Base-by-base conservation (phyloP, 2,888 invertebrate genomes). In the Monochamus alternatus region DNA sequence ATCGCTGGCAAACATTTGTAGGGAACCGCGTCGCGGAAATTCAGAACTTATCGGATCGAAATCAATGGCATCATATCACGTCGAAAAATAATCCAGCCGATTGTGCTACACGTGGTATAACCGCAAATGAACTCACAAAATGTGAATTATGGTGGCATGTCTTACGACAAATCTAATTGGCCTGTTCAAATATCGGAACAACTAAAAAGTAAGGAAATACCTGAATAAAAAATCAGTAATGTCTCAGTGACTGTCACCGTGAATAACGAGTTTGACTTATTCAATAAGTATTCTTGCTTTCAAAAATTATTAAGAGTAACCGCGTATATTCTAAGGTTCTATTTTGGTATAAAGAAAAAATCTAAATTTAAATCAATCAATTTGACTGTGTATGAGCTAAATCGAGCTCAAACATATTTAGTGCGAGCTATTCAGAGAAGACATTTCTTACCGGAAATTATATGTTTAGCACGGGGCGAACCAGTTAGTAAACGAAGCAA, bases 81-180 rank as follows among this genome's bases (percentile, higher is more conserved):
- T 65, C 80, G 12, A 31, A 70, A 22, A 78, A 82, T 12, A 84
- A 84, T 76, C 80, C 80, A 30, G 82, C 83, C 14, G 84, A 84
- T 71, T 43, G 82, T 8, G 75, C 81, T 8, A 79, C 82, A 7
- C 70, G 83, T 8, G 81, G 83, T 8, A 55, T 68, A 12, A 22
- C 59, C 12, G 58, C 81, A 9, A 59, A 64, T 52, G 22, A 74
- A 22, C 22, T 58, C 7, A n/a, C 12, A 5, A 22, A 14, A 14
- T 22, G 22, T 58, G 2, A 9, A 58, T 22, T 58, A 22, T 58
- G 58, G 58, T 58, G 58, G 58, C n/a, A 22, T 9, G 58, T 58
- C 5, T n/a, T n/a, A 58, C 12, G 58, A 14, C 58, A 5, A 58
- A 58, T 10, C 58, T 14, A 14, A 58, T n/a, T 58, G 14, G 58